These are phyloP conservation scores for Decapterus maruadsi DNA, from an alignment of 2,797 vertebrate species.

Conservation along the genomic window DNA sequence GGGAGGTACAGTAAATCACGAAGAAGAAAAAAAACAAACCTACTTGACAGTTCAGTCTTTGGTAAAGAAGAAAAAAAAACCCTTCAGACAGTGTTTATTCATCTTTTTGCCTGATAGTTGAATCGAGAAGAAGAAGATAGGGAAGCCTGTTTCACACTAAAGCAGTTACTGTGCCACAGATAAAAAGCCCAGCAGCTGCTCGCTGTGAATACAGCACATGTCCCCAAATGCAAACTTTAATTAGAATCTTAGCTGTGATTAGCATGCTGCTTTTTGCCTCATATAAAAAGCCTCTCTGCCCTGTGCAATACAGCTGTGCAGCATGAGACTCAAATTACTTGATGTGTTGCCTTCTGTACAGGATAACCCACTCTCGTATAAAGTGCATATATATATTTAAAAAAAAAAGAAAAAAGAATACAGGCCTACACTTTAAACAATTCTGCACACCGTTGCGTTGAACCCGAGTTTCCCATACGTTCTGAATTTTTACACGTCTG, in stretches of 20 bases:
- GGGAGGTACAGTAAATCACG: not conserved
- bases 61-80: not conserved
- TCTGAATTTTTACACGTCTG: not conserved
- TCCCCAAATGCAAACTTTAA: conserved; percentile 30
- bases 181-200: conserved; percentile 12
- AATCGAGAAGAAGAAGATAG: too few species aligned
- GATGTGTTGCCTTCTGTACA: not conserved
- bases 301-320: not conserved
- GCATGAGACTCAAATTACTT: not conserved
- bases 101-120: not conserved
- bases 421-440: not conserved
- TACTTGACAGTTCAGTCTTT: not conserved
- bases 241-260: conserved; percentile 35
- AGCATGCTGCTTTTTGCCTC: not conserved
- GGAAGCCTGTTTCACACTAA: not conserved
- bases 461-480: conserved; percentile 9
- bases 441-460: not conserved
- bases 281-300: not conserved
- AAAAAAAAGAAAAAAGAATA: not conserved
- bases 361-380: not conserved
- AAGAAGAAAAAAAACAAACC: not conserved
- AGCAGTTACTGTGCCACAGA: conserved; percentile 2
- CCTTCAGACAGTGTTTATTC: not conserved
- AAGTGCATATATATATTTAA: not conserved
- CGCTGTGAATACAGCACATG: conserved; percentile 31